Evolutionary conservation across 2,888 invertebrate species (phyloP).

Genomic region (Drosophila putrida): DNA sequence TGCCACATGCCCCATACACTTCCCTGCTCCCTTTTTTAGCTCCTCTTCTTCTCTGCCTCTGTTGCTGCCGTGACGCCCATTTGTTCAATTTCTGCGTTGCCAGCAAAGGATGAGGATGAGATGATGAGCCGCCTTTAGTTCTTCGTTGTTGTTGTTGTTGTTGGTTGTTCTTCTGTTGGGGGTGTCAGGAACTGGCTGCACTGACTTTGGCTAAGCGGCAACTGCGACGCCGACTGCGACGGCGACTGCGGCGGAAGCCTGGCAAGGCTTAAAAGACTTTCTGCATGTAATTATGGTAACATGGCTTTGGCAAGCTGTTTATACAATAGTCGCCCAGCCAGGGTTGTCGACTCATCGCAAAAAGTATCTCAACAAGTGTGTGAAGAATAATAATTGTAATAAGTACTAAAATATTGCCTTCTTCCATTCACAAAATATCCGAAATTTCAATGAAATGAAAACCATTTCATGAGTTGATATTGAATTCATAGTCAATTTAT

Average conservation of each 20-base stretch:
- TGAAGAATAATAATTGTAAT: too few relatives aligned
- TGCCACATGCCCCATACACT: neutral
- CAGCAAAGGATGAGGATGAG: neutral
- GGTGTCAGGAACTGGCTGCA: slow-evolving; percentile 29
- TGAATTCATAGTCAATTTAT: too few relatives aligned
- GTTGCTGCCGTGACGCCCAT: slow-evolving; percentile 67
- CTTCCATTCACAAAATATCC: too few relatives aligned
- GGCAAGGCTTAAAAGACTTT: slow-evolving; percentile 59
- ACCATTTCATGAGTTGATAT: too few relatives aligned
- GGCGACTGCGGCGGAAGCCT: slow-evolving; percentile 61
- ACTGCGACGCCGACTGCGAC: neutral
- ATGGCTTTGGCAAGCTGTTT: slow-evolving; percentile 75
- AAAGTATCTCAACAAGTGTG: too few relatives aligned
- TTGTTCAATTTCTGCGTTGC: slow-evolving; percentile 40
- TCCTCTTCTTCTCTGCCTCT: slow-evolving; percentile 7
- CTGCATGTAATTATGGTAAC: slow-evolving; percentile 83
- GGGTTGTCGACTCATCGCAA: slow-evolving; percentile 49
- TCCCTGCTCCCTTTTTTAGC: neutral
- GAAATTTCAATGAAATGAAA: too few relatives aligned
- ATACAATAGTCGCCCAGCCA: slow-evolving; percentile 33
- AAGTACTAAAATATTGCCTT: too few relatives aligned
- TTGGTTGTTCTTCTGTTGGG: slow-evolving; percentile 9
- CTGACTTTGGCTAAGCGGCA: slow-evolving; percentile 55
- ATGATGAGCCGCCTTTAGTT: slow-evolving; percentile 19
- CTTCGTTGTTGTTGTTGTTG: neutral